Conservation (phyloP, 2,888 invertebrate genomes). For the Escarpia spicata region DNA sequence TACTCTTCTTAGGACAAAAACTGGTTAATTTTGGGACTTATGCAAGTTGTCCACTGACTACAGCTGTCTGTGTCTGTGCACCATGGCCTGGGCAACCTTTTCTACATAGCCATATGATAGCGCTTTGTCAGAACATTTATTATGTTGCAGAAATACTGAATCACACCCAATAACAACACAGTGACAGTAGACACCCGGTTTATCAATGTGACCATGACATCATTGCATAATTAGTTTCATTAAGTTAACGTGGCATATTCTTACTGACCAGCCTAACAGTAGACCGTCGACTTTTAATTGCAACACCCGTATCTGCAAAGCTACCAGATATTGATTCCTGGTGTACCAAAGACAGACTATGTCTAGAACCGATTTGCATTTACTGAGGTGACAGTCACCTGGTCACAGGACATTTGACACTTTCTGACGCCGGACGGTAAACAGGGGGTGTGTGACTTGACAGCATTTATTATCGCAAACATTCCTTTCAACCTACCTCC, state of each 20-base stretch:
- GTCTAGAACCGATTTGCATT: background rate
- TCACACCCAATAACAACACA: background rate
- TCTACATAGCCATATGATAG: no score
- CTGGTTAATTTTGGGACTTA: no score
- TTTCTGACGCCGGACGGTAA: background rate
- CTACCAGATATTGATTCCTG: background rate
- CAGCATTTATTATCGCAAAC: background rate
- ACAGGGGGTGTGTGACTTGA: background rate
- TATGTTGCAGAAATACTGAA: no score
- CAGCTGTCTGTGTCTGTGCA: no score
- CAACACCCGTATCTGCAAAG: background rate
- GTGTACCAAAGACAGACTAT: background rate
- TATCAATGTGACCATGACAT: background rate
- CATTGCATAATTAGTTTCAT: background rate
- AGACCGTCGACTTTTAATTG: background rate
- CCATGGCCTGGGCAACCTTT: no score
- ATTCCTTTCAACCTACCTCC: background rate
- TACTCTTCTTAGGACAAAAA: no score
- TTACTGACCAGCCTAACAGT: background rate
- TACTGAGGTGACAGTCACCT: background rate
- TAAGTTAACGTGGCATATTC: conserved; percentile 13
- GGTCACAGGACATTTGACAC: conserved; percentile 8
- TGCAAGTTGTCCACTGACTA: no score
- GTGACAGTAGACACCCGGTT: background rate
- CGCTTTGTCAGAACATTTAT: no score